Conservation (phyloP, 2,888 invertebrate species). For the Strigamia transsilvanica region DNA sequence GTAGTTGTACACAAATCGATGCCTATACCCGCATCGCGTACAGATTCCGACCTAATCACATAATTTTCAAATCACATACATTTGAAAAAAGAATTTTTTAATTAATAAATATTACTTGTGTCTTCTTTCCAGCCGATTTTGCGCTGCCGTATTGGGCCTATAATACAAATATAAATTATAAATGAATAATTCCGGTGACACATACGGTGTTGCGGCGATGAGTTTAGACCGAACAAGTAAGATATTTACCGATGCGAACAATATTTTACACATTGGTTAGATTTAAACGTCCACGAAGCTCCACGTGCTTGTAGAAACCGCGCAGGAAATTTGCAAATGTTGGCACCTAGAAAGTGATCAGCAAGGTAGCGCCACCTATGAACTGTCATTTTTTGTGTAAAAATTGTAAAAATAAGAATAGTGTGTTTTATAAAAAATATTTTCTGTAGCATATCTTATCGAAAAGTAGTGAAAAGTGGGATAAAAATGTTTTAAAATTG, state of each 20-base stretch:
- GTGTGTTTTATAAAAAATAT: not conserved
- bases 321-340: slow-evolving; percentile 13
- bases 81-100: no score
- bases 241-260: not conserved
- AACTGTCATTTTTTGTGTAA: not conserved
- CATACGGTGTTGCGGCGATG: not conserved
- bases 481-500: no score
- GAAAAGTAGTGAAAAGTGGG: no score
- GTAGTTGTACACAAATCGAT: slow-evolving; percentile 99
- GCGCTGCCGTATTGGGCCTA: not conserved
- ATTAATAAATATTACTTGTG: slow-evolving; percentile 18
- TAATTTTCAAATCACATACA: no score
- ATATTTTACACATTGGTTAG: not conserved
- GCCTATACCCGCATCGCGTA: slow-evolving; percentile 96
- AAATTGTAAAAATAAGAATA: not conserved
- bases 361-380: not conserved
- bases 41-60: slow-evolving; percentile 64
- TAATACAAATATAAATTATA: not conserved
- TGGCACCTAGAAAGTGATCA: not conserved
- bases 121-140: not conserved
- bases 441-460: not conserved
- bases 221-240: not conserved
- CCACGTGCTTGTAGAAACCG: slow-evolving; percentile 1
- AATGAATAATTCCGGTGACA: not conserved
- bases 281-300: not conserved